Evolutionary conservation across 1,140 invertebrate genomes (phyloP), one percentile per base, ranked within the genome.

Genomic region (Melitaea cinxia): DNA sequence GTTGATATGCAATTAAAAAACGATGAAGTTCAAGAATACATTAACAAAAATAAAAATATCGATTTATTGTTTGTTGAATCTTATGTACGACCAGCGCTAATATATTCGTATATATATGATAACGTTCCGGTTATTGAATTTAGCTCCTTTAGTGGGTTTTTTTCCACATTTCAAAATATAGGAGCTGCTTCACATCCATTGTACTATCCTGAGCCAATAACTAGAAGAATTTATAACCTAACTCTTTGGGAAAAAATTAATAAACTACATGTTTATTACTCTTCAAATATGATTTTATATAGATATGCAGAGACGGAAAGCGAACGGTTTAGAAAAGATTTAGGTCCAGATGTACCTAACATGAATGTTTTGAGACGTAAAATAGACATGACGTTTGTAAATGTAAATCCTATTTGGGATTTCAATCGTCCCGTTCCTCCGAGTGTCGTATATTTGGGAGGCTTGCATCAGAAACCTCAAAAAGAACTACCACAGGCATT

Each of bases 361-460:
- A 14, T 92, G 6, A 65, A 77, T 0, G 88, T 91, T 57, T 70
- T 93, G 17, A 77, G 81, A 30, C 78, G 78, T 45, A 92, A 92
- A 73, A 74, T 92, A 0, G 90, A 89, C 52, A 72, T 94, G 72
- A 47, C 93, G n/a, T 91, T 94, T 66, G 50, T 92, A 0, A 92
- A 92, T 72, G 77, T 77, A 7, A 85, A 93, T 83, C 86, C 85
- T 2, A 68, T 88, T n/a, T n/a, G n/a, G n/a, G n/a, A n/a, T n/a
- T n/a, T n/a, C n/a, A n/a, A n/a, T n/a, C n/a, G n/a, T n/a, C 88
- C 93, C 4, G 70, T 90, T 12, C 81, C 89, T 9, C 91, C 92
- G 10, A 83, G 74, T 45, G 83, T 93, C 1, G 69, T 93, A 2
- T 79, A 89, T 65, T 75, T 93, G 47, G 91, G 90, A 17, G 92